A percentile compares a stretch with the other conserved stretches of the same genome.
Evolutionary conservation across 2,888 invertebrate species (phyloP).

Genomic region (Ormyrus thymus): DNA sequence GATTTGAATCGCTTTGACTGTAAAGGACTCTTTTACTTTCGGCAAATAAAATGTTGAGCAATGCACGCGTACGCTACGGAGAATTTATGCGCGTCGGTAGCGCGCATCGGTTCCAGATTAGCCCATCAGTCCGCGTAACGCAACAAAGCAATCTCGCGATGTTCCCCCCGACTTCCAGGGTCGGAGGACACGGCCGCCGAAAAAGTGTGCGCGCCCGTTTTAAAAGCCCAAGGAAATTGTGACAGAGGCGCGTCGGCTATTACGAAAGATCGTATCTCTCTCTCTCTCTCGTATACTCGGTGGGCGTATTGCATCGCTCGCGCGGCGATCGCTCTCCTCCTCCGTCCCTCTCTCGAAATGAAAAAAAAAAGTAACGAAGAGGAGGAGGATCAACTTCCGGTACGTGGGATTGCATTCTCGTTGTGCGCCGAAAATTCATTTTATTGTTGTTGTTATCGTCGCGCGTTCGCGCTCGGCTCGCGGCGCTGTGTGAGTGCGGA

Average conservation of each 20-base stretch:
- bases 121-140: neutral
- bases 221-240: slow-evolving; percentile 48
- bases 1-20: too few relatives aligned
- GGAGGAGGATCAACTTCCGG: slow-evolving; percentile 59
- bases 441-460: slow-evolving; percentile 39
- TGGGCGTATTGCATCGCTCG: slow-evolving; percentile 50
- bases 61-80: neutral
- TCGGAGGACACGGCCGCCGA: slow-evolving; percentile 4
- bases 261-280: slow-evolving; percentile 51
- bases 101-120: neutral
- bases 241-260: slow-evolving; percentile 46
- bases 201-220: slow-evolving; percentile 24
- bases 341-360: neutral
- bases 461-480: slow-evolving; percentile 26
- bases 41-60: too few relatives aligned
- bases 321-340: slow-evolving; percentile 31
- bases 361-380: slow-evolving; percentile 4
- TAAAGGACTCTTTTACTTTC: too few relatives aligned
- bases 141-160: slow-evolving; percentile 19
- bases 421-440: slow-evolving; percentile 32
- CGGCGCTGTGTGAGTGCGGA: slow-evolving; percentile 2
- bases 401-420: slow-evolving; percentile 54
- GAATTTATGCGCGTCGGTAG: neutral
- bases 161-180: neutral
- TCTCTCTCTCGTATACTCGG: slow-evolving; percentile 17